Conservation (phyloP, 1,140 invertebrate species). For the Zaprionus tsacasi region DNA sequence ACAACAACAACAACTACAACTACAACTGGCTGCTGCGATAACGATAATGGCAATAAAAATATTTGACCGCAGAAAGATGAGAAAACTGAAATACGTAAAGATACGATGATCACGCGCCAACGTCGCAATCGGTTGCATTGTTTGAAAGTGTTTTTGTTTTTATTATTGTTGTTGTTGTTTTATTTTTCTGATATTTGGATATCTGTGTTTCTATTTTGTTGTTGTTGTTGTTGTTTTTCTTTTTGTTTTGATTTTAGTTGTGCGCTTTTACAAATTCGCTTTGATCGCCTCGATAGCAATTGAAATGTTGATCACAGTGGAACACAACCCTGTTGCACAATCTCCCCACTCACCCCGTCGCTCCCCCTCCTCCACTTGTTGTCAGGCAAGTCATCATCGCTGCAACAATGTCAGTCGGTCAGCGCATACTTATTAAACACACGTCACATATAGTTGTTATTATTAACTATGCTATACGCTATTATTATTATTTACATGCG, state of each 20-base stretch:
- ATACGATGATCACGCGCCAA: conserved; percentile 33
- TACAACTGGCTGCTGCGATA: conserved; percentile 43
- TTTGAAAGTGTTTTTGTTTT: conserved; percentile 28
- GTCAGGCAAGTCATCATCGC: conserved; percentile 45
- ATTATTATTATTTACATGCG: conserved; percentile 30
- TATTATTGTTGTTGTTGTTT: background rate
- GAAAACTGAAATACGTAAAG: conserved; percentile 18
- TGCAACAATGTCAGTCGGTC: conserved; percentile 69
- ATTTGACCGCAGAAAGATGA: conserved; percentile 30
- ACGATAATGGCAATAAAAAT: conserved; percentile 54
- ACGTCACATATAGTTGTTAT: conserved; percentile 38
- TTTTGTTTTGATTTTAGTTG: conserved; percentile 19
- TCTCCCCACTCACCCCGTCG: background rate
- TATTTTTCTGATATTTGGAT: background rate
- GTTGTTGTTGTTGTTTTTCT: conserved; percentile 10
- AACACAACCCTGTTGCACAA: conserved; percentile 28
- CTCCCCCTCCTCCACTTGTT: background rate
- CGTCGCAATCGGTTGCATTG: conserved; percentile 49
- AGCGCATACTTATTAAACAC: conserved; percentile 26
- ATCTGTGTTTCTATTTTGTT: conserved; percentile 8
- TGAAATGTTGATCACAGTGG: conserved; percentile 61
- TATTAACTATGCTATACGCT: conserved; percentile 22
- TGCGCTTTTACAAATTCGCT: conserved; percentile 40
- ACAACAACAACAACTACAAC: conserved; percentile 1
- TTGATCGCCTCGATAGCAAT: conserved; percentile 61